A percentile compares a stretch with the other conserved stretches of the same genome.
Conservation (phyloP, 2,113 vertebrate genomes). For the Nymphicus hollandicus region DNA sequence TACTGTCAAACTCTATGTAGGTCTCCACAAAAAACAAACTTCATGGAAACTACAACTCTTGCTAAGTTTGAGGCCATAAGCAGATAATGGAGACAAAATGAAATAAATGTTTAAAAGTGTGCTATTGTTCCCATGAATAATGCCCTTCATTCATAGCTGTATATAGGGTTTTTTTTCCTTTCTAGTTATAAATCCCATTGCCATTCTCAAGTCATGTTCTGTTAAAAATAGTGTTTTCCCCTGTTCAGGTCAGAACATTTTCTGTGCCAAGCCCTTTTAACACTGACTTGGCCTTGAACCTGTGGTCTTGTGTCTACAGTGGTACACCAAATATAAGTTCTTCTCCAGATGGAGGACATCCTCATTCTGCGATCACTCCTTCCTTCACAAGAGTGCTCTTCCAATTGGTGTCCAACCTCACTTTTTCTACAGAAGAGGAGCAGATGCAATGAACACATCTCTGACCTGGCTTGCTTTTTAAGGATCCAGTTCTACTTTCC, state of each 20-base stretch:
- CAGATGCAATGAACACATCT: background rate
- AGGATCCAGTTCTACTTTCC: background rate
- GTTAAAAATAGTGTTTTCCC: background rate
- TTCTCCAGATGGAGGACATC: background rate
- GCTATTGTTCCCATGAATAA: background rate
- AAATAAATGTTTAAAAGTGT: background rate
- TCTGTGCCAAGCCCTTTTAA: background rate
- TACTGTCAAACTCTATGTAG: background rate
- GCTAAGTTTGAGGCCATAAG: background rate
- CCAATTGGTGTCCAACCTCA: background rate
- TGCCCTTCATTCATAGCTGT: background rate
- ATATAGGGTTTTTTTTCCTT: background rate
- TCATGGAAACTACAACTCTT: background rate
- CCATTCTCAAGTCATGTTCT: background rate
- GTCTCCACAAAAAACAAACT: background rate
- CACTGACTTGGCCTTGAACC: background rate
- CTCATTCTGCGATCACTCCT: background rate
- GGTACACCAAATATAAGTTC: background rate
- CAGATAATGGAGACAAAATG: background rate
- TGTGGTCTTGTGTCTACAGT: background rate
- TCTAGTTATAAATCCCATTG: background rate
- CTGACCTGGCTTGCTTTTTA: background rate
- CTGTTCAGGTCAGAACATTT: background rate
- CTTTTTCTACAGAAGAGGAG: background rate
- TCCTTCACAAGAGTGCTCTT: background rate